Evolutionary conservation across 2,888 invertebrate genomes (phyloP).

Genomic region (Chydorus sphaericus): DNA sequence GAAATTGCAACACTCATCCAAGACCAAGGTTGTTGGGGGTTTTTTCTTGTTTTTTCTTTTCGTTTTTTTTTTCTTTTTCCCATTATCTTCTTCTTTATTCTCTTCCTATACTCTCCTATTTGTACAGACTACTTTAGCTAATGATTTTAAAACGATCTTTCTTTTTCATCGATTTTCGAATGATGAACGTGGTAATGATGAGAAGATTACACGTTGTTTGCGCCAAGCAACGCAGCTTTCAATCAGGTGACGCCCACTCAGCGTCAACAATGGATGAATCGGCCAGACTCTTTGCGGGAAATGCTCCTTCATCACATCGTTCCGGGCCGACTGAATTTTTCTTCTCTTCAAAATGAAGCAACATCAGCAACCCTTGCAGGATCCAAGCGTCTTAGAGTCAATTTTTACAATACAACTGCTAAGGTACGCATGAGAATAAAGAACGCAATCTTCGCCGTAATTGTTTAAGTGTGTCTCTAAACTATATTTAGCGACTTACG

Average conservation of each 20-base stretch:
- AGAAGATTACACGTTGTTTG: conserved; percentile 4
- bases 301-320: conserved; percentile 25
- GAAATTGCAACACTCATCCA: background rate
- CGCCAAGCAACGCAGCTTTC: conserved; percentile 10
- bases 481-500: background rate
- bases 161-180: no score
- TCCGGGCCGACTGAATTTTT: conserved; percentile 19
- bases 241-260: background rate
- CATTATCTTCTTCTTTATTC: no score
- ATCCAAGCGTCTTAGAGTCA: conserved; percentile 3
- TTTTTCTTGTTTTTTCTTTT: no score
- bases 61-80: no score
- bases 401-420: conserved; percentile 11
- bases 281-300: conserved; percentile 19
- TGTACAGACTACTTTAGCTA: no score
- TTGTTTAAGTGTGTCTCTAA: background rate
- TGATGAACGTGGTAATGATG: background rate
- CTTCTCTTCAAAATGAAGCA: conserved; percentile 5
- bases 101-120: no score
- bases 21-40: no score
- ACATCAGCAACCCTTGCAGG: conserved; percentile 9
- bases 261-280: background rate
- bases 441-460: no score
- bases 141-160: no score
- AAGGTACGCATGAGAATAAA: no score